Evolutionary conservation across 2,797 vertebrate species (phyloP).

Genomic region (Sebastes minor): DNA sequence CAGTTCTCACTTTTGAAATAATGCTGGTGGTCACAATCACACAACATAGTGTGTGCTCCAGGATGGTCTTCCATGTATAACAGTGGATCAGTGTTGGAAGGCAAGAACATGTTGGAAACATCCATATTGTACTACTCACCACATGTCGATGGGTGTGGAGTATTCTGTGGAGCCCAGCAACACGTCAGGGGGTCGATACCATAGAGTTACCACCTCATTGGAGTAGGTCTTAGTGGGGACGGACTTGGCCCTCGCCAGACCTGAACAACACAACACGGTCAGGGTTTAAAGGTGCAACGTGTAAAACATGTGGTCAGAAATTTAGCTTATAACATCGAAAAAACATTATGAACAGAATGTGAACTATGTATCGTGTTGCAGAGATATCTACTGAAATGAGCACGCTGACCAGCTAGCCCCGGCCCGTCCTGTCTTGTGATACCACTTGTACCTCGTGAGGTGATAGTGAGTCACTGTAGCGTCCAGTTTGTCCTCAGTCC

Average conservation of each 20-base stretch:
- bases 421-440: too few relatives aligned
- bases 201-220: constrained; percentile 96
- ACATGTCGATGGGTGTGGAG: constrained; percentile 97
- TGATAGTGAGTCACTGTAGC: too few relatives aligned
- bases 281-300: not conserved
- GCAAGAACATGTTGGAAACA: not conserved
- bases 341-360: not conserved
- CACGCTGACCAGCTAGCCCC: too few relatives aligned
- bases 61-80: not conserved
- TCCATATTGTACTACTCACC: constrained; percentile 80
- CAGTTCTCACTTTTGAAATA: not conserved
- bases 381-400: too few relatives aligned
- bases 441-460: too few relatives aligned
- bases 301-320: not conserved
- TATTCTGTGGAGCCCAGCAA: constrained; percentile 95
- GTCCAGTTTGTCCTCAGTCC: too few relatives aligned
- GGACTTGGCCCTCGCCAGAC: constrained; percentile 73
- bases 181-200: constrained; percentile 96
- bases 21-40: not conserved
- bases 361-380: too few relatives aligned
- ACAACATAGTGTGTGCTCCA: not conserved
- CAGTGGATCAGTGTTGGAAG: not conserved
- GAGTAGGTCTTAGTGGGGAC: constrained; percentile 93
- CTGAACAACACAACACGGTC: constrained; percentile 13
- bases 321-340: not conserved